These are phyloP conservation scores for Acanthisitta chloris DNA, from an alignment of 2,113 vertebrate genomes.

Conservation along the genomic window DNA sequence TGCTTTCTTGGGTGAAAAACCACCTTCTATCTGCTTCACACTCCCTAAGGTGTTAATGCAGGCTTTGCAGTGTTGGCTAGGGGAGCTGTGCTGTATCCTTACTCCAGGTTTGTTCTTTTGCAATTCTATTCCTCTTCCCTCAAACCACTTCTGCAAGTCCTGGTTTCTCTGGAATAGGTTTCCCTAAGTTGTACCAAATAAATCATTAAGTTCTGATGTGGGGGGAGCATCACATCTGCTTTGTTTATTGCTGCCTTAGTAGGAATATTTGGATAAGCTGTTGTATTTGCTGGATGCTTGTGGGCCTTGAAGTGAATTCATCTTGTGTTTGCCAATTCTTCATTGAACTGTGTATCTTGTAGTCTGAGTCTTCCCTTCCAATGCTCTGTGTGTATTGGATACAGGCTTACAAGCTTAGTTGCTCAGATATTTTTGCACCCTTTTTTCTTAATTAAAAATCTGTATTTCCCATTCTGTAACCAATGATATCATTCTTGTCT, in stretches of 20 bases:
- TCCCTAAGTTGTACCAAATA: background rate
- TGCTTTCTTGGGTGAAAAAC: background rate
- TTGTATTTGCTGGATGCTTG: background rate
- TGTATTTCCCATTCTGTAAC: background rate
- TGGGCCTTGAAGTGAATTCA: background rate
- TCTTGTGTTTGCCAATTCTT: background rate
- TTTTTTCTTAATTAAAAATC: background rate
- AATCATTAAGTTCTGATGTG: fast-evolving
- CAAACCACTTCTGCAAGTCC: background rate
- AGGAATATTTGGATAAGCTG: background rate
- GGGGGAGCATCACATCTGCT: background rate
- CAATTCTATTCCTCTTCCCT: background rate
- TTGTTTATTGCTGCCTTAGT: background rate
- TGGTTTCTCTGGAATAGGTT: background rate
- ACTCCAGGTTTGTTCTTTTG: background rate
- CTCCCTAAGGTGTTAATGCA: background rate
- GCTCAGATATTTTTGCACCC: background rate
- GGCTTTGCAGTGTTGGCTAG: background rate
- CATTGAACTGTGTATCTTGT: background rate
- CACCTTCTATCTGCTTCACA: fast-evolving
- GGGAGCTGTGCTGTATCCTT: background rate
- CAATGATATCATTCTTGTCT: fast-evolving
- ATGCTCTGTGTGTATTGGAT: background rate
- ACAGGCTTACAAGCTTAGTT: background rate
- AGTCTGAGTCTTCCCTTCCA: fast-evolving